Base-by-base conservation (phyloP, 2,888 invertebrate species). In the Acleris sparsana region DNA sequence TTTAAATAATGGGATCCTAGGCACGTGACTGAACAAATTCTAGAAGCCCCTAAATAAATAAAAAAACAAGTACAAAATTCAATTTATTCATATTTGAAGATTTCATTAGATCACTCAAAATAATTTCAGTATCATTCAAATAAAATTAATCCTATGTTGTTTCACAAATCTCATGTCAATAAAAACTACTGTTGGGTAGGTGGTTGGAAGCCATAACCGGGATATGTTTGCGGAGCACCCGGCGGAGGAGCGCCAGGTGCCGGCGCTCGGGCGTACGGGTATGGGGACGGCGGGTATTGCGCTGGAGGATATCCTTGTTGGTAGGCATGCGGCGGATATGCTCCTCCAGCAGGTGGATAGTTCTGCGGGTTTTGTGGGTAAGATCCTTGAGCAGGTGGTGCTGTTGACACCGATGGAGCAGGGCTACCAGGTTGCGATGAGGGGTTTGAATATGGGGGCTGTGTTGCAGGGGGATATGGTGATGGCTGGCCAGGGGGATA, bases 151-250 rank as follows among this genome's bases (percentile, higher is more conserved):
- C 13, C 13, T 39, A 17, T 16, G 46, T 46, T n/a, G n/a, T 46
- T 46, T 16, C 5, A n/a, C 16, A 46, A n/a, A 46, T 46, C 46
- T 46, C 17, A 48, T 17, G 20, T 52, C 29, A 62, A 48, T 52
- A 25, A 55, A 16, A 39, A 52, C 72, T 82, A 89, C 76, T 94
- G 95, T 83, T 95, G 95, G 39, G 95, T 94, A 58, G 96, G 96
- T 69, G 97, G 97, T 77, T 97, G 96, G 80, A 96, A 96, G 59
- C 96, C 95, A 81, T 96, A 97, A 48, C 96, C 95, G 7, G 94
- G 95, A 80, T 97, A 97, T 68, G 95, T 95, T 71, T 96, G 95
- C 6, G 96, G 94, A 7, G 94, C 96, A 22, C 95, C 95, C 5
- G 95, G 95, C 70, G 96, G 96, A 3, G 95, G 96, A 5, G 94